These are phyloP conservation scores for Leucosticte australis DNA, from an alignment of 2,113 vertebrate genomes.

Conservation along the genomic window DNA sequence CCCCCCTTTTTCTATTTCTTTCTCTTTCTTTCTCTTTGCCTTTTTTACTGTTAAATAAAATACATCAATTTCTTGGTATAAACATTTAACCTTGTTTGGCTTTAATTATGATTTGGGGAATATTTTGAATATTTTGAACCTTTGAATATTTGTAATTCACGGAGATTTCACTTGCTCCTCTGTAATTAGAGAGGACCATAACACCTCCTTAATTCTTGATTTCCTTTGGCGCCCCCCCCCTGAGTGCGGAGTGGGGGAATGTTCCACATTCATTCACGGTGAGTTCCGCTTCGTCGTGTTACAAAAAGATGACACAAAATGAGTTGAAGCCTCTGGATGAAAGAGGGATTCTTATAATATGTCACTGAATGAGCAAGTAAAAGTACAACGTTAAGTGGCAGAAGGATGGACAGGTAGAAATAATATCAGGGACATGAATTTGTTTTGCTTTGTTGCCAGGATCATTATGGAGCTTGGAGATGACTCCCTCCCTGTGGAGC, in stretches of 20 bases:
- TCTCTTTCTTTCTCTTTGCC: not conserved
- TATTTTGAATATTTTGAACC: not conserved
- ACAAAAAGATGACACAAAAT: not conserved
- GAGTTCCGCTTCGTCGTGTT: not conserved
- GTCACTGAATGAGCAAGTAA: not conserved
- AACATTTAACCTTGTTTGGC: fast-evolving
- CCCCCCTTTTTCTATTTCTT: fast-evolving
- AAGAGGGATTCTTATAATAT: not conserved
- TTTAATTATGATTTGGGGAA: not conserved
- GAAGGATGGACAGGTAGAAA: not conserved
- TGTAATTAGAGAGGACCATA: fast-evolving
- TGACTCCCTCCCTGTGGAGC: not conserved
- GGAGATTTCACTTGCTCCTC: not conserved
- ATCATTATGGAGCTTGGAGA: not conserved
- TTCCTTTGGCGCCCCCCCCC: too few relatives aligned
- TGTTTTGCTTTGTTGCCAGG: not conserved
- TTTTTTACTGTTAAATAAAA: not conserved
- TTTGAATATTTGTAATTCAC: not conserved
- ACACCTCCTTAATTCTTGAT: not conserved
- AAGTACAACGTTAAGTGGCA: not conserved
- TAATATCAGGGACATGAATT: not conserved
- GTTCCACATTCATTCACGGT: not conserved
- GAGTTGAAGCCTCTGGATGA: not conserved
- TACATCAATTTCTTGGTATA: not conserved
- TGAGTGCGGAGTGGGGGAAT: too few relatives aligned